Evolutionary conservation across 2,888 invertebrate species (phyloP), one percentile per base, ranked within the genome.

Genomic region (Parnassius orleans): DNA sequence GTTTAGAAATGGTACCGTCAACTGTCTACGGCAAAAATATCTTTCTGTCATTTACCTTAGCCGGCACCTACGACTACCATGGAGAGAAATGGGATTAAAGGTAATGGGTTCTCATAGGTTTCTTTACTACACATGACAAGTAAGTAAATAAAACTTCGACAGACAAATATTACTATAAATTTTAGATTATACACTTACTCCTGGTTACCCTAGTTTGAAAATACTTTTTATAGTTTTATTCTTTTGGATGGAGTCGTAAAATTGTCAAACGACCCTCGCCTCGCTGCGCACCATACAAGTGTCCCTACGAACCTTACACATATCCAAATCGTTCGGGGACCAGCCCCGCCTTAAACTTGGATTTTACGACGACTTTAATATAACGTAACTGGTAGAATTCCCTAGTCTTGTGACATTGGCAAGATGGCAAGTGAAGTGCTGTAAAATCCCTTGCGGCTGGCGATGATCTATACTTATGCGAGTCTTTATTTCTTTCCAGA

Each of bases 401-500:
- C 67, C 64, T 72, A 73, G 75, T 74, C 74, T 12, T 75, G 70
- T 14, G 3, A 52, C 10, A 24, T 51, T 51, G 24, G 10, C 53
- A 14, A 53, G 41, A 24, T 51, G 24, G 10, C 53, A 14, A 53
- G 41, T 14, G 53, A 14, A 53, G 14, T 14, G 53, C 10, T 33
- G 12, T 52, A 11, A 52, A 52, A 52, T 33, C 24, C 33, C 48
- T 15, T 15, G n/a, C 51, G 51, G 19, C 46, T 44, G 44, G 44
- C n/a, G 11, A 48, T 14, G 10, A 48, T 33, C 15, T 42, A 46
- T 46, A 10, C 44, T 57, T 5, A 68, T 69, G 9, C 51, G 47
- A 67, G 69, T 76, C 70, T 70, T 58, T 56, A 9, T 42, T 42
- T 78, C 65, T 81, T 91, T 94, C 46, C 94, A 95, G 95, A 94